These are phyloP conservation scores for Ancistrus triradiatus DNA, from an alignment of 2,113 vertebrate species.

Conservation along the genomic window DNA sequence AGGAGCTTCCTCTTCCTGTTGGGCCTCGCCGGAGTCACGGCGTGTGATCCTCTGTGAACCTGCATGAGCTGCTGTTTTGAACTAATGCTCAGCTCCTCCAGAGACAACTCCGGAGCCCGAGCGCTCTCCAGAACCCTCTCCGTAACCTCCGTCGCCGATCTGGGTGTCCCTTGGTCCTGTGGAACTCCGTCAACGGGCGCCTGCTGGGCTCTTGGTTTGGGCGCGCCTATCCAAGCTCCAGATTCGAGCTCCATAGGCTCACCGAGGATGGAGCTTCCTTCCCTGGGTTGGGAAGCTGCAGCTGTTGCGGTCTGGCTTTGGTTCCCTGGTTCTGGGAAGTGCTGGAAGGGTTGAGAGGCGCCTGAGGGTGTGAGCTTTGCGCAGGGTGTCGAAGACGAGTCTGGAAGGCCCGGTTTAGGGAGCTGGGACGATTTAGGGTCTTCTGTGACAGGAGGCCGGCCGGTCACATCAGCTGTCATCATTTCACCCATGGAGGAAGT, in stretches of 20 bases:
- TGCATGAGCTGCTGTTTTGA: constrained; percentile 67
- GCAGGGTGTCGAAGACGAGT: constrained; percentile 47
- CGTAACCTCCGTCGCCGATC: constrained; percentile 47
- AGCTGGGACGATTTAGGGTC: constrained; percentile 78
- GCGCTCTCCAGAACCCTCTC: constrained; percentile 70
- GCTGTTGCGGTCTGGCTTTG: constrained; percentile 52
- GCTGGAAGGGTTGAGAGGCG: constrained; percentile 53
- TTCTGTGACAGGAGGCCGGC: constrained; percentile 75
- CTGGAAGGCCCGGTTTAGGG: constrained; percentile 65
- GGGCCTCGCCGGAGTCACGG: constrained; percentile 57
- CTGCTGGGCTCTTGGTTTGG: constrained; percentile 54
- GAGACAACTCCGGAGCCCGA: constrained; percentile 81
- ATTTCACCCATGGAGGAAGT: constrained; percentile 75
- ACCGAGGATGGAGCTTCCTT: constrained; percentile 53
- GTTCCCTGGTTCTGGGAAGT: constrained; percentile 55
- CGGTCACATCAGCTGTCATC: constrained; percentile 86
- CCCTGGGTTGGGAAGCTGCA: constrained; percentile 57
- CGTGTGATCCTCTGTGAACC: constrained; percentile 47
- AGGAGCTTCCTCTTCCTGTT: constrained; percentile 84
- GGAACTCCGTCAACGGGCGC: constrained; percentile 18
- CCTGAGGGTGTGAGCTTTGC: constrained; percentile 66
- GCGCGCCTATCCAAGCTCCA: constrained; percentile 60
- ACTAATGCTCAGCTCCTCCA: constrained; percentile 95
- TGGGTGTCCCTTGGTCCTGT: constrained; percentile 51
- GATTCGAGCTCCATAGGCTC: constrained; percentile 86